Percentiles rank a stretch among this genome's conserved stretches.
Conservation (phyloP, 2,888 invertebrate genomes). For the Lydus trimaculatus region DNA sequence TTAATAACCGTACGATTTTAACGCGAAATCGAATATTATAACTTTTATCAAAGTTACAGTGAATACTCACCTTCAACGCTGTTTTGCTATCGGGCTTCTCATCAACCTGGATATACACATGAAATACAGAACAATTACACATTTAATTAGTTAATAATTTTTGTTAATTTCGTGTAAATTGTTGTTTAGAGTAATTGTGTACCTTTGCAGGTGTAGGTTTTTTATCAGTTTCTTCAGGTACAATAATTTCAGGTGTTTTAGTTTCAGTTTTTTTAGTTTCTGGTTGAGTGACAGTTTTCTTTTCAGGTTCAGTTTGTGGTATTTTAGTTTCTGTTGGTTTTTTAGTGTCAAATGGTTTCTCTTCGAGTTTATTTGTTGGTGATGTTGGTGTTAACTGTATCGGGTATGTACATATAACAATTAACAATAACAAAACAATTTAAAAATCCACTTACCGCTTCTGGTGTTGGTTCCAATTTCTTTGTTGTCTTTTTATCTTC, state of each 20-base stretch:
- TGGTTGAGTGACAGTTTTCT: constrained; percentile 33
- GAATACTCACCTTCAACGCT: constrained; percentile 46
- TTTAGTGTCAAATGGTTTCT: constrained; percentile 54
- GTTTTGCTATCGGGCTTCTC: constrained; percentile 37
- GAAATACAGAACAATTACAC: constrained; percentile 27
- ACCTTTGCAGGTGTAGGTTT: constrained; percentile 25
- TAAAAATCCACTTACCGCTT: constrained; percentile 51
- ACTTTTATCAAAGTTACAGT: background rate
- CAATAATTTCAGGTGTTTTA: constrained; percentile 45
- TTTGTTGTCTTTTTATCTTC: constrained; percentile 42
- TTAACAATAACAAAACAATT: constrained; percentile 18
- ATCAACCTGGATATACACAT: constrained; percentile 39
- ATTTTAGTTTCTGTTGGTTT: constrained; percentile 52
- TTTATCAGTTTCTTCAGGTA: constrained; percentile 40
- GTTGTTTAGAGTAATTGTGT: constrained; percentile 22
- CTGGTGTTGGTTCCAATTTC: constrained; percentile 53
- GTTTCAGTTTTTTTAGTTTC: constrained; percentile 39
- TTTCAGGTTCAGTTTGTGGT: constrained; percentile 24
- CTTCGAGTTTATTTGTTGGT: constrained; percentile 58
- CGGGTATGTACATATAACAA: constrained; percentile 19
- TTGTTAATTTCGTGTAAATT: constrained; percentile 23
- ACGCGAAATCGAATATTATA: constrained; percentile 9
- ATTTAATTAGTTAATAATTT: constrained; percentile 19
- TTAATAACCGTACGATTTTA: constrained; percentile 26
- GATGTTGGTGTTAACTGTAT: constrained; percentile 51